Evolutionary conservation across 2,888 invertebrate species (phyloP).

Genomic region (Ptychoptera contaminata): DNA sequence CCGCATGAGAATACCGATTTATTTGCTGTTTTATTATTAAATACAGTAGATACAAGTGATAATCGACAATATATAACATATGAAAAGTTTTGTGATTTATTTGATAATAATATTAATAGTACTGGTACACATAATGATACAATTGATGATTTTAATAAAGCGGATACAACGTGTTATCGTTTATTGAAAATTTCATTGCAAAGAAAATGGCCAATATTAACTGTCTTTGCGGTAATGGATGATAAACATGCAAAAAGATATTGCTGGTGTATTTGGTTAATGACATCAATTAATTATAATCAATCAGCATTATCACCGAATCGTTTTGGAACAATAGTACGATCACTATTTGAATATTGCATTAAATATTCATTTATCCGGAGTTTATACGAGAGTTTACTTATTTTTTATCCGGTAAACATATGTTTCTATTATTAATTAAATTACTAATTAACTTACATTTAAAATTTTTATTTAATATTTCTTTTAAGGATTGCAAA

Average conservation of each 20-base stretch:
- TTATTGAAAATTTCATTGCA: constrained; percentile 20
- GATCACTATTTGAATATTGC: constrained; percentile 17
- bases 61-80: constrained; percentile 14
- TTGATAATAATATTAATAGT: too few species aligned
- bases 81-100: constrained; percentile 17
- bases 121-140: too few species aligned
- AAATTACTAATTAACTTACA: not conserved
- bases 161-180: constrained; percentile 19
- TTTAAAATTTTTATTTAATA: not conserved
- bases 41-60: constrained; percentile 17
- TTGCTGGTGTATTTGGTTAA: constrained; percentile 19
- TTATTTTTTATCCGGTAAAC: constrained; percentile 54
- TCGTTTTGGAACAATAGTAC: too few species aligned
- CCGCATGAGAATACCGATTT: constrained; percentile 15
- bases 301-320: constrained; percentile 12
- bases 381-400: constrained; percentile 46
- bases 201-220: constrained; percentile 21
- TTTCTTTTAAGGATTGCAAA: constrained; percentile 50
- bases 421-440: constrained; percentile 19
- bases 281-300: constrained; percentile 13
- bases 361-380: constrained; percentile 39
- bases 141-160: constrained; percentile 15
- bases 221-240: constrained; percentile 22
- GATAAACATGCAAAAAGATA: constrained; percentile 20
- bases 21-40: constrained; percentile 25